Conservation (phyloP, 2,113 vertebrate genomes). For the Myanophis thanlyinensis region DNA sequence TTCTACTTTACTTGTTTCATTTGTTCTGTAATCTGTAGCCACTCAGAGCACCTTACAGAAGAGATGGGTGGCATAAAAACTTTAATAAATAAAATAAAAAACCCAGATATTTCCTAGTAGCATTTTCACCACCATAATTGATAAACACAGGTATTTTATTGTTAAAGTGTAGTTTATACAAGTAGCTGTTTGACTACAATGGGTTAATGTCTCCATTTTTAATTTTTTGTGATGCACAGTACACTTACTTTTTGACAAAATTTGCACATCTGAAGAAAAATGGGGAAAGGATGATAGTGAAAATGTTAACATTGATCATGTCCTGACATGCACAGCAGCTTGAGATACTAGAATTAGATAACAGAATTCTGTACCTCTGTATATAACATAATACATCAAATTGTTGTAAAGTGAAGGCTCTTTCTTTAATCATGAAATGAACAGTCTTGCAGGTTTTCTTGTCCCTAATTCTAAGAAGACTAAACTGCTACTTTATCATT, state of each 20-base stretch:
- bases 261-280: slow-evolving; percentile 43
- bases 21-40: neutral
- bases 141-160: neutral
- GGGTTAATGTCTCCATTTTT: neutral
- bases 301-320: slow-evolving; percentile 39
- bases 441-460: slow-evolving; percentile 38
- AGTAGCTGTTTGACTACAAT: neutral
- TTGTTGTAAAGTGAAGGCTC: slow-evolving; percentile 48
- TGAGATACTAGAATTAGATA: slow-evolving; percentile 57
- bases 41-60: neutral
- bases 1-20: neutral
- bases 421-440: slow-evolving; percentile 68
- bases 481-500: slow-evolving; percentile 70
- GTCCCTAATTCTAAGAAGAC: slow-evolving; percentile 53
- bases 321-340: slow-evolving; percentile 22
- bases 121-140: neutral
- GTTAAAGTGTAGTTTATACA: neutral
- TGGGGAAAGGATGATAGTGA: slow-evolving; percentile 18
- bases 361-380: slow-evolving; percentile 47
- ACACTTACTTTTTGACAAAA: slow-evolving; percentile 53
- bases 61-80: neutral
- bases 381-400: slow-evolving; percentile 60
- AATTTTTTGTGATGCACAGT: slow-evolving; percentile 21
- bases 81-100: neutral
- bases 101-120: neutral